Evolutionary conservation across 1,140 invertebrate species (phyloP), one percentile per base, ranked within the genome.

Genomic region (Pseudomyrmex flavicornis): DNA sequence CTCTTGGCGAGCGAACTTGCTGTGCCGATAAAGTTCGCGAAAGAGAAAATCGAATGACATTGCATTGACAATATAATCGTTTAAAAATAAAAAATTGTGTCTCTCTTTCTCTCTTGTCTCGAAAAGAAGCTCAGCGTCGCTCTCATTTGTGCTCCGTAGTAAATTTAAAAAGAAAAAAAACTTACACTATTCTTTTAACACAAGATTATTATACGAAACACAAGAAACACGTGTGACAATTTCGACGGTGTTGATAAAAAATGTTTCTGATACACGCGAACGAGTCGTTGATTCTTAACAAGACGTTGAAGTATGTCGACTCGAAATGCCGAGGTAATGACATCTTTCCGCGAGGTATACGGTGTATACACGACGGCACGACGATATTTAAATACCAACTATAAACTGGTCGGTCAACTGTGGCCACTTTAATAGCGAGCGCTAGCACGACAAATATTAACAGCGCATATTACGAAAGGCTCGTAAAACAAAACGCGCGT

Each of bases 401-500:
- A 84, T 84, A 86, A 86, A 84, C 76, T 56, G 75, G 74, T 65
- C 75, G 62, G 75, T 82, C 62, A 83, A 61, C 75, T 62, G 61
- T 74, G 59, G 44, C 56, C 76, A 76, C 52, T 66, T 75, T 76
- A 69, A 82, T 62, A 61, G 52, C 66, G 63, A 65, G 44, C 72
- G 82, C 80, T 63, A 63, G 63, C 52, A 88, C 84, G 86, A 87
- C 87, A 87, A 91, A 91, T 92, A 92, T 92, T 90, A 89, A 90
- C 85, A 72, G 59, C 54, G 82, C 65, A 59, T 68, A 88, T 91
- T 85, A 85, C 83, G 87, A 89, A 87, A 88, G 82, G 83, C 77
- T 92, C 89, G 85, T 92, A 89, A 92, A 92, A 92, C 90, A 91
- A 92, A 90, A 90, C 79, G 84, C 52, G 70, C 56, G 26, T 50